Base-by-base conservation (phyloP, 2,888 invertebrate species). In the Eudasyphora cyanicolor region DNA sequence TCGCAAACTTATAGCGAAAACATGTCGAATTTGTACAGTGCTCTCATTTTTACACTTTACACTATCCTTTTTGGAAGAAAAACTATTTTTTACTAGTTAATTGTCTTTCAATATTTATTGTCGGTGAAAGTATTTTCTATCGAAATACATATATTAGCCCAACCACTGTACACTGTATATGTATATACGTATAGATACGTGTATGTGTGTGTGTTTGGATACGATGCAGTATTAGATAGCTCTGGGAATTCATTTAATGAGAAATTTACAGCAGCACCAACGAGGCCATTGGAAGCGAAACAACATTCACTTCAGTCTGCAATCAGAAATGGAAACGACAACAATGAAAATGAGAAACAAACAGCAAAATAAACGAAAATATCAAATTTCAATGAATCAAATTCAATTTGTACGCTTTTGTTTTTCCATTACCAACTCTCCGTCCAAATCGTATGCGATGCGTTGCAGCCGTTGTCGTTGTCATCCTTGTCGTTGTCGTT, bases 311-410 rank as follows among this genome's bases (percentile, higher is more conserved):
- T 38, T 82, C 62, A 32, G 67, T 76, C 45, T 35, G 35, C 10
- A 45, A 69, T 8, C 74, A 62, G 19, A 32, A 45, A 54, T 8
- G 51, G 62, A 54, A 54, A 67, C 29, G 57, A 57, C 10, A 54
- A 71, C 57, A 42, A 73, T n/a, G 45, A 71, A 35, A 64, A 79
- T 57, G 67, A 57, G 64, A 71, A 71, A 75, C 29, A 76, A 71
- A 76, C 27, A 57, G 38, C 38, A 74, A 67, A 27, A 70, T 3
- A 60, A 49, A 71, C 51, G 54, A 54, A 76, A 38, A 89, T 89
- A 89, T 89, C 89, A 89, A 89, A 89, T 89, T 89, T 89, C 89
- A 90, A 89, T 90, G 90, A 89, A 89, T 89, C 90, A 90, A 89
- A 89, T 89, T 90, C 88, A 90, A 89, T 90, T 89, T 89, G 87